These are phyloP conservation scores for Trichomycterus rosablanca DNA, from an alignment of 2,113 vertebrate genomes.

Conservation along the genomic window DNA sequence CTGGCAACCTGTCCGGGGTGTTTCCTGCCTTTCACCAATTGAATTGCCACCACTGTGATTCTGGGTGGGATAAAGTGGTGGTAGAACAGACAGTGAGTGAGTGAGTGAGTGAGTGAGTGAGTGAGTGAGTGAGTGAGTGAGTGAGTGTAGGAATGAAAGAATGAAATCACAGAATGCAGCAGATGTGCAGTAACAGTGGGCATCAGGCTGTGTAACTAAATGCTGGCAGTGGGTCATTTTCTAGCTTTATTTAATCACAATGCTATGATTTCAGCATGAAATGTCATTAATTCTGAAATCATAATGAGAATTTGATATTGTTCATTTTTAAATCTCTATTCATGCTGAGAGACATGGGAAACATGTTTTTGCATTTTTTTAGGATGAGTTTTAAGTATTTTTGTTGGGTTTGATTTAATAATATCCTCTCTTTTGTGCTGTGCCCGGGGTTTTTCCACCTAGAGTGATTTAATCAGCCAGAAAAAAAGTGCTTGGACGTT, in stretches of 20 bases:
- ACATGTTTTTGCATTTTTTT: too few species aligned
- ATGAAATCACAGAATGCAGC: too few species aligned
- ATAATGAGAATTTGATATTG: conserved; percentile 69
- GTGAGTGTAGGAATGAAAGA: too few species aligned
- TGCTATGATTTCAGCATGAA: conserved; percentile 32
- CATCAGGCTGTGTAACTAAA: too few species aligned
- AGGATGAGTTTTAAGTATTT: conserved; percentile 55
- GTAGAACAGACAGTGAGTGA: too few species aligned
- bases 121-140: too few species aligned
- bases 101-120: too few species aligned
- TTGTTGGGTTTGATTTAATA: conserved; percentile 64
- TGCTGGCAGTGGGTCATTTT: conserved; percentile 18
- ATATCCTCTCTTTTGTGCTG: conserved; percentile 50
- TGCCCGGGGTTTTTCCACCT: conserved; percentile 53
- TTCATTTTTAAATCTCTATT: conserved; percentile 66
- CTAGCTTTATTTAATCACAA: conserved; percentile 25
- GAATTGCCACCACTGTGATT: too few species aligned
- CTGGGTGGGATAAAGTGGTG: too few species aligned
- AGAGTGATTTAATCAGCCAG: conserved; percentile 65
- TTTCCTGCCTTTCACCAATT: too few species aligned
- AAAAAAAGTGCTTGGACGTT: conserved; percentile 37
- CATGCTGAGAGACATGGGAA: conserved; percentile 47
- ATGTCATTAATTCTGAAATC: conserved; percentile 40
- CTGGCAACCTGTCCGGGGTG: too few species aligned
- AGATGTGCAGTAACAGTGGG: too few species aligned